phyloP scores from a whole-genome alignment of 2,113 vertebrate species.

The Euleptes europaea region DNA sequence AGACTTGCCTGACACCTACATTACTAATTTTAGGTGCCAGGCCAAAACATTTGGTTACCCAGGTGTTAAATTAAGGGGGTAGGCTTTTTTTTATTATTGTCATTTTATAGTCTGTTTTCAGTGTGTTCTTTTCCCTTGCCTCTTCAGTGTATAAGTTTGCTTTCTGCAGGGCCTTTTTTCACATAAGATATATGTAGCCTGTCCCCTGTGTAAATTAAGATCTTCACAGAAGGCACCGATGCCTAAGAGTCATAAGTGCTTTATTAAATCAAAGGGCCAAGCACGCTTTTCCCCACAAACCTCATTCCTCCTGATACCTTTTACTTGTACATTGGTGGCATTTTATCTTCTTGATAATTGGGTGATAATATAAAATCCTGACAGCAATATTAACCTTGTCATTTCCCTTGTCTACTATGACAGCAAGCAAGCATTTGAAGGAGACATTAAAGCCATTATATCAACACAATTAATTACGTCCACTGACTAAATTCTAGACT shows the following conservation, averaged over 20 bases:
- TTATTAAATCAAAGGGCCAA: not conserved
- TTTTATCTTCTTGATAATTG: slow-evolving; percentile 46
- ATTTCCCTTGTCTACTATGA: slow-evolving; percentile 14
- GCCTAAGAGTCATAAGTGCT: not conserved
- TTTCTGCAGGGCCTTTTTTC: not conserved
- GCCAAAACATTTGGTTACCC: no score
- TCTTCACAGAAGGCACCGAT: not conserved
- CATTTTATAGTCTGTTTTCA: no score
- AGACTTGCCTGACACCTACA: no score
- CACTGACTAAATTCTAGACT: slow-evolving; percentile 39
- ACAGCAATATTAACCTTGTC: slow-evolving; percentile 34
- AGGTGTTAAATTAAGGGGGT: no score
- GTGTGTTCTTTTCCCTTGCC: not conserved
- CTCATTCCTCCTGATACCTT: not conserved
- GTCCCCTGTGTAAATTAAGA: not conserved
- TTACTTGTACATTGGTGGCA: not conserved
- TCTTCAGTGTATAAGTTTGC: not conserved
- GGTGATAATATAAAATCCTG: slow-evolving; percentile 15
- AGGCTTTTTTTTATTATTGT: no score
- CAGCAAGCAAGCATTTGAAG: slow-evolving; percentile 25
- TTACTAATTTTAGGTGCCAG: no score
- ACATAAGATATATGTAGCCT: not conserved
- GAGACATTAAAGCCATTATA: slow-evolving; percentile 60
- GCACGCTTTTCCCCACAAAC: accelerated
- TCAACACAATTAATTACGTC: slow-evolving; percentile 62